Conservation (phyloP, 1,140 invertebrate genomes). For the Probaryconus sp. region DNA sequence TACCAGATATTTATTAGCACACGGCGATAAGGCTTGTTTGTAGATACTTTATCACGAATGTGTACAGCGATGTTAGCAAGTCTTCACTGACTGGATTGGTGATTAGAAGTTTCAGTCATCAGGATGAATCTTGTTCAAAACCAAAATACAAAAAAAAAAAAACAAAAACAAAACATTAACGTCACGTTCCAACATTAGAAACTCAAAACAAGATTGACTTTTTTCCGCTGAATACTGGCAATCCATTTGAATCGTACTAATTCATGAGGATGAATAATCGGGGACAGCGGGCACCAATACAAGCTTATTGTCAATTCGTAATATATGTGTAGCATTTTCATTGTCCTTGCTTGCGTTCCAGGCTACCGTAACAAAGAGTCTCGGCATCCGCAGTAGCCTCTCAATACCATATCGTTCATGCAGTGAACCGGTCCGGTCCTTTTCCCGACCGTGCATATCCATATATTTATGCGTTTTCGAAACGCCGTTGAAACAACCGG, state of each 20-base stretch:
- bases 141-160: no score
- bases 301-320: conserved; percentile 55
- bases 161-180: no score
- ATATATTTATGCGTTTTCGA: conserved; percentile 61
- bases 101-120: no score
- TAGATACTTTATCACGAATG: no score
- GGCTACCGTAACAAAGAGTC: conserved; percentile 53
- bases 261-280: conserved; percentile 50
- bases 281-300: conserved; percentile 24
- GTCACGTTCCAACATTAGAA: conserved; percentile 11
- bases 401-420: conserved; percentile 56
- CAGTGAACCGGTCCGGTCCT: conserved; percentile 34
- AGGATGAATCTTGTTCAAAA: no score
- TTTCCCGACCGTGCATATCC: conserved; percentile 38
- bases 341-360: conserved; percentile 29
- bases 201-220: no score
- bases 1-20: no score
- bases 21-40: no score
- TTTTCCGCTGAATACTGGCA: no score
- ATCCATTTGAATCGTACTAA: conserved; percentile 43
- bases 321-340: conserved; percentile 58
- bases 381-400: conserved; percentile 46
- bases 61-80: no score
- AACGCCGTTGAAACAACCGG: conserved; percentile 46
- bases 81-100: no score